Conservation (phyloP, 1,140 invertebrate species). For the Diorhabda sublineata region DNA sequence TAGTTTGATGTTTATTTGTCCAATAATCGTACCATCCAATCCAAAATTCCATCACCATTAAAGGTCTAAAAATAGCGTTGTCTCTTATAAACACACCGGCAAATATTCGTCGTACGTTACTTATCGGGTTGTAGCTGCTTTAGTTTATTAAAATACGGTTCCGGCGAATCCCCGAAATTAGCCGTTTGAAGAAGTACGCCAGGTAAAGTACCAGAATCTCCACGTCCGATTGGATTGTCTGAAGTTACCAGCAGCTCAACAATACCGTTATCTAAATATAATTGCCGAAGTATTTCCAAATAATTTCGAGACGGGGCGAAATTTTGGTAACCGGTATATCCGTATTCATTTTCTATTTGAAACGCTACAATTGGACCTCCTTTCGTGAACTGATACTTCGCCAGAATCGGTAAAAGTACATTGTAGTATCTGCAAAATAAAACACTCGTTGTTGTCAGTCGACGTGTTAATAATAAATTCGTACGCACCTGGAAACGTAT, state of each 20-base stretch:
- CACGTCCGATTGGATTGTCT: conserved; percentile 43
- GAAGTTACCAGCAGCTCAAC: conserved; percentile 53
- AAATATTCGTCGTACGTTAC: background rate
- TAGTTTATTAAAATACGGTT: conserved; percentile 3
- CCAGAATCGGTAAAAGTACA: conserved; percentile 48
- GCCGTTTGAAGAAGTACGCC: conserved; percentile 15
- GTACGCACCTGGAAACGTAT: conserved; percentile 51
- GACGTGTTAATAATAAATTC: background rate
- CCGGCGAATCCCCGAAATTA: background rate
- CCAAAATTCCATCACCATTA: conserved; percentile 34
- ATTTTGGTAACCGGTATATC: conserved; percentile 31
- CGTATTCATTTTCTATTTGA: conserved; percentile 59
- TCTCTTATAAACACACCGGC: background rate
- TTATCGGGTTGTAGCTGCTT: conserved; percentile 13
- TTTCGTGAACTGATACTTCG: conserved; percentile 51
- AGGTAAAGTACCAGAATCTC: conserved; percentile 46
- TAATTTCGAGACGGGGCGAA: conserved; percentile 36
- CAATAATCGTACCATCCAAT: conserved; percentile 38
- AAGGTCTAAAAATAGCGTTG: conserved; percentile 14
- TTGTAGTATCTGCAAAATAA: conserved; percentile 46
- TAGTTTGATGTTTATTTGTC: conserved; percentile 15
- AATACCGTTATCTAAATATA: conserved; percentile 46
- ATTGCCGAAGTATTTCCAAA: conserved; percentile 47
- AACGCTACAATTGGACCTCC: conserved; percentile 58
- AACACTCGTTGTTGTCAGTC: background rate